Evolutionary conservation across 2,797 vertebrate genomes (phyloP).

Genomic region (Sebastes steindachneri): DNA sequence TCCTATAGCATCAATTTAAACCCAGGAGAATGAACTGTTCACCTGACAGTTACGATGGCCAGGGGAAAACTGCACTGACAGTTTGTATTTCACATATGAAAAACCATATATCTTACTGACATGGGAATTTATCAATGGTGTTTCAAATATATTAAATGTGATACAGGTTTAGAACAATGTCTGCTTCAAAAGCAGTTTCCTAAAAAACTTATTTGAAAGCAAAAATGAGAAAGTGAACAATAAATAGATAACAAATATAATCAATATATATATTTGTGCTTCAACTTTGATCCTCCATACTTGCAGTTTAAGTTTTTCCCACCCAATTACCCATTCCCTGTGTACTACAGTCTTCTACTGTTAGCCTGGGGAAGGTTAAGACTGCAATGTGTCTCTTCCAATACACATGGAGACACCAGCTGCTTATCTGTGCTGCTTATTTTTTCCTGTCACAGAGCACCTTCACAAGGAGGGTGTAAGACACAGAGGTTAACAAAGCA

Average conservation of each 20-base stretch:
- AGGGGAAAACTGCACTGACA: neutral
- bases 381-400: neutral
- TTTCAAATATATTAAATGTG: neutral
- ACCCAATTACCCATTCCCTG: neutral
- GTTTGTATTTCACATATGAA: neutral
- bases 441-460: constrained; percentile 10
- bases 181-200: neutral
- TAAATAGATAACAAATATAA: neutral
- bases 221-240: neutral
- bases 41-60: neutral
- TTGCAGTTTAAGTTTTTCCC: neutral
- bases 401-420: constrained; percentile 8
- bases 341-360: neutral
- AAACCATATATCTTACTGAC: neutral
- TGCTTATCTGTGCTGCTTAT: constrained; percentile 15
- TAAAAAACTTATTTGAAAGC: neutral
- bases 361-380: neutral
- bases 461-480: neutral
- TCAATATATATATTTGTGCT: neutral
- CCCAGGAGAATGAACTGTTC: neutral
- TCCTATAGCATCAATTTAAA: neutral
- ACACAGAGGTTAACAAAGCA: neutral
- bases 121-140: neutral
- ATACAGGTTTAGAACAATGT: neutral
- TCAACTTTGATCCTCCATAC: neutral